Evolutionary conservation across 2,113 vertebrate species (phyloP).

Genomic region (Oxyruncus cristatus): DNA sequence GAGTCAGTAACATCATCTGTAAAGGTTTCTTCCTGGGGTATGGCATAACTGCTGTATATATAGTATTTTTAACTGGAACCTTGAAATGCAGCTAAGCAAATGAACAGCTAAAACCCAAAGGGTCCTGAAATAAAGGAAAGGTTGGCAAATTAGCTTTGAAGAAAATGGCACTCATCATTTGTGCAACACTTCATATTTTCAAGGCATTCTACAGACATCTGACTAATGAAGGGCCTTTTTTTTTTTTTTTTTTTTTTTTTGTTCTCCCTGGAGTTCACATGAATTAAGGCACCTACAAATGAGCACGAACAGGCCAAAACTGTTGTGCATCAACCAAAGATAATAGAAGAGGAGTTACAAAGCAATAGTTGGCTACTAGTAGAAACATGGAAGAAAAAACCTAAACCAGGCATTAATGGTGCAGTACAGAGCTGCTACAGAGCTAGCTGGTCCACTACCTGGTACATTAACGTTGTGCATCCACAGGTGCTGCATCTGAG

Average conservation of each 20-base stretch:
- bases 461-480: not conserved
- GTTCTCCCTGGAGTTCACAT: not conserved
- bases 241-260: not conserved
- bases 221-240: not conserved
- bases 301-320: not conserved
- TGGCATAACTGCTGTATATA: constrained; percentile 11
- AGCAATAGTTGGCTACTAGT: not conserved
- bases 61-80: constrained; percentile 47
- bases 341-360: not conserved
- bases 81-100: constrained; percentile 65
- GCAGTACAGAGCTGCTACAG: not conserved
- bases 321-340: not conserved
- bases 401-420: not conserved
- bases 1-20: not conserved
- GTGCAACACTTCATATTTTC: not conserved
- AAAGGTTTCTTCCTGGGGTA: constrained; percentile 5
- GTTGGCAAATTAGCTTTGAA: constrained; percentile 39
- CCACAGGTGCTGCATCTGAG: fast-evolving
- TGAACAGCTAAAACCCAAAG: constrained; percentile 61
- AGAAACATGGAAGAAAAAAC: not conserved
- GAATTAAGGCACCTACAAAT: not conserved
- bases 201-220: not conserved
- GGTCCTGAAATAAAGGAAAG: constrained; percentile 23
- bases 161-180: not conserved
- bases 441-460: not conserved